Conservation (phyloP, 2,113 vertebrate species). For the Cygnus buccinator region DNA sequence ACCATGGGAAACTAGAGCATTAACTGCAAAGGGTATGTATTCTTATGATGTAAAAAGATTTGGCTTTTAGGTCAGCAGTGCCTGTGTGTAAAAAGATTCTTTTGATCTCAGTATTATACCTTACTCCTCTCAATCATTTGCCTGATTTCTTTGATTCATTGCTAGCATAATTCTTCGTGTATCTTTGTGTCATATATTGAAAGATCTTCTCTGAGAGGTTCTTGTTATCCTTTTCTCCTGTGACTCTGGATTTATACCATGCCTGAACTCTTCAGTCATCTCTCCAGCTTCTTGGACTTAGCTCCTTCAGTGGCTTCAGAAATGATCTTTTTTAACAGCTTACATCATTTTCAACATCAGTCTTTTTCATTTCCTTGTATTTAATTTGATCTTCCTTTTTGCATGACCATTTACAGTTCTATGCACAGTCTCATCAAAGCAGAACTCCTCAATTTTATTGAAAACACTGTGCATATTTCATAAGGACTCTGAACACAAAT, state of each 20-base stretch:
- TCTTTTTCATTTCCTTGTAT: not conserved
- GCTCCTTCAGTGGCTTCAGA: not conserved
- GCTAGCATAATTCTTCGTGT: not conserved
- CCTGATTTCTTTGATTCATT: not conserved
- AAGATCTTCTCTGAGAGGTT: not conserved
- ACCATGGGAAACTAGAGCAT: not conserved
- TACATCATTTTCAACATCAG: not conserved
- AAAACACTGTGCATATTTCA: not conserved
- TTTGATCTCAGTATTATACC: not conserved
- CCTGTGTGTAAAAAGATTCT: not conserved
- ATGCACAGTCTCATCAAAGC: not conserved
- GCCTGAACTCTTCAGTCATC: not conserved
- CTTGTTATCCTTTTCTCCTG: not conserved
- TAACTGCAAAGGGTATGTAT: not conserved
- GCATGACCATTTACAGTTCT: not conserved
- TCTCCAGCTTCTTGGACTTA: not conserved
- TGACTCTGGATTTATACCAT: not conserved
- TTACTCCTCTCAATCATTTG: not conserved
- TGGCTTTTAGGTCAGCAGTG: not conserved
- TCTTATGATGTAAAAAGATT: not conserved
- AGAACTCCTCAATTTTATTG: not conserved
- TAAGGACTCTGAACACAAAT: not conserved
- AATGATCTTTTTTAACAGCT: not conserved
- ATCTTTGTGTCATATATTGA: not conserved
- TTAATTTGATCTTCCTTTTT: conserved; percentile 7